Conservation (phyloP, 2,888 invertebrate genomes). For the Xiphydria camelus region DNA sequence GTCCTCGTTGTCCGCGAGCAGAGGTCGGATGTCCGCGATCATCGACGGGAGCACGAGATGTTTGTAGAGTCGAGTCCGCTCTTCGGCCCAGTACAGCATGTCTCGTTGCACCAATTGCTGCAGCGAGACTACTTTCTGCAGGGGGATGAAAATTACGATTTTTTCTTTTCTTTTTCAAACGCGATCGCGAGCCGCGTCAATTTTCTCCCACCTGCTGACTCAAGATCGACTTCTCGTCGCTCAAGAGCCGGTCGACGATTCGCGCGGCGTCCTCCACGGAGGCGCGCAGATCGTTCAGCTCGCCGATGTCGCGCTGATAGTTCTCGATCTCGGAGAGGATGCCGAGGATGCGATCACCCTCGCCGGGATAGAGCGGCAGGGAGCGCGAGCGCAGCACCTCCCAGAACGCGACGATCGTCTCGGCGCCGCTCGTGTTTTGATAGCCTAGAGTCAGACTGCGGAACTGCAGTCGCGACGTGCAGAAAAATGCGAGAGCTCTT, state of each 20-base stretch:
- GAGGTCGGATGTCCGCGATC: slow-evolving; percentile 49
- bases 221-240: slow-evolving; percentile 69
- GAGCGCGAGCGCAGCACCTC: slow-evolving; percentile 60
- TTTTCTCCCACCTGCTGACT: slow-evolving; percentile 68
- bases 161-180: background rate
- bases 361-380: slow-evolving; percentile 65
- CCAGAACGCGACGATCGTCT: slow-evolving; percentile 63
- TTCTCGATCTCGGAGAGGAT: slow-evolving; percentile 64
- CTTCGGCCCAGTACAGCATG: slow-evolving; percentile 53
- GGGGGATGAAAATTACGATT: slow-evolving; percentile 20
- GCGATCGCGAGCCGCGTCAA: background rate
- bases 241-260: slow-evolving; percentile 69
- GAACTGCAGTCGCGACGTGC: slow-evolving; percentile 62
- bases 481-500: slow-evolving; percentile 7
- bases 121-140: slow-evolving; percentile 53
- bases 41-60: slow-evolving; percentile 50
- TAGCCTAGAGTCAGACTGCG: slow-evolving; percentile 66
- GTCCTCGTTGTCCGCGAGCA: slow-evolving; percentile 42
- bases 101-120: slow-evolving; percentile 54
- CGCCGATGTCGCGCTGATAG: slow-evolving; percentile 59
- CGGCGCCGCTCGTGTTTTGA: slow-evolving; percentile 64
- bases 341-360: slow-evolving; percentile 66
- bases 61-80: slow-evolving; percentile 39
- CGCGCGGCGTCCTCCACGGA: slow-evolving; percentile 64
- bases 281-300: slow-evolving; percentile 59